Evolutionary conservation across 1,140 invertebrate species (phyloP).

Genomic region (Leptopilina clavipes): DNA sequence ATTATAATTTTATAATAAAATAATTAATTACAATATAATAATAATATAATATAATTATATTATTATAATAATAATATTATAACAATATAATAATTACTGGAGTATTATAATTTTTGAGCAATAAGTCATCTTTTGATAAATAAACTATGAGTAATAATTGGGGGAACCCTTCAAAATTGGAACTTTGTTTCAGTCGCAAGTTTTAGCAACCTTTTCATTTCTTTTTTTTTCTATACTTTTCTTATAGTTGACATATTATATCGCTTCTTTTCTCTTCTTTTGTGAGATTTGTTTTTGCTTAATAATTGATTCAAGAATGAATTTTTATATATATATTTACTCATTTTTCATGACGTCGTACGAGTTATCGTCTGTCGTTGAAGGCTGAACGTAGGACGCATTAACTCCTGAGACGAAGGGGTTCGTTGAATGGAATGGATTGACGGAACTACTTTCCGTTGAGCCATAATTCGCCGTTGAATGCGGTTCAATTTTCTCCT

Average conservation of each 20-base stretch:
- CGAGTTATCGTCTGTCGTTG: conserved; percentile 66
- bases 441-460: conserved; percentile 64
- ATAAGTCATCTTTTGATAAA: background rate
- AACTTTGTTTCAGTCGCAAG: background rate
- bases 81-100: too few species aligned
- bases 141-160: too few species aligned
- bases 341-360: conserved; percentile 66
- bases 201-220: background rate
- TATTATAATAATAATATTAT: too few species aligned
- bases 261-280: conserved; percentile 5
- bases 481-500: conserved; percentile 53
- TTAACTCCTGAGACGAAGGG: conserved; percentile 67
- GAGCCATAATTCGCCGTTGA: conserved; percentile 67
- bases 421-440: conserved; percentile 72
- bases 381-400: conserved; percentile 66
- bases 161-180: background rate
- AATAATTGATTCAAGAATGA: conserved; percentile 37
- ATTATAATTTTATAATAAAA: too few species aligned
- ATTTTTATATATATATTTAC: conserved; percentile 42
- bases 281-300: conserved; percentile 21
- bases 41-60: too few species aligned
- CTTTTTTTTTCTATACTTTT: too few species aligned
- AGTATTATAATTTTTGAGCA: background rate
- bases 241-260: too few species aligned
- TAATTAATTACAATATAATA: too few species aligned